Conservation (phyloP, 2,888 invertebrate species). For the Brachycybe producta region DNA sequence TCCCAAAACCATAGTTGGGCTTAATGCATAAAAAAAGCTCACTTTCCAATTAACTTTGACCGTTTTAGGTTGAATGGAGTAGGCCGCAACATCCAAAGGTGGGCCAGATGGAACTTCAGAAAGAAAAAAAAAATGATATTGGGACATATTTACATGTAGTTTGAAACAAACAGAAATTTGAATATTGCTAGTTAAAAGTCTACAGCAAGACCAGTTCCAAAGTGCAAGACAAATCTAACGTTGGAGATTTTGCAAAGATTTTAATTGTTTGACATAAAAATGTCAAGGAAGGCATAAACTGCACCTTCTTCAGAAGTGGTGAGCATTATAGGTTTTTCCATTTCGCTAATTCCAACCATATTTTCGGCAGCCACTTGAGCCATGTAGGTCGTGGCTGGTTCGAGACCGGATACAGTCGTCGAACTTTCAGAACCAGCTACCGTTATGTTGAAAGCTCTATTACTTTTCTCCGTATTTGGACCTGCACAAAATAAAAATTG, state of each 20-base stretch:
- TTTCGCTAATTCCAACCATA: slow-evolving; percentile 16
- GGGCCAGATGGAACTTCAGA: slow-evolving; percentile 12
- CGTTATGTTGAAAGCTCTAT: slow-evolving; percentile 11
- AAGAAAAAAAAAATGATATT: not conserved
- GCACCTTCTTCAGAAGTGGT: slow-evolving; percentile 19
- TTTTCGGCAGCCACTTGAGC: slow-evolving; percentile 17
- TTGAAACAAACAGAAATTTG: no score
- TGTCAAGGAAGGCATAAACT: no score
- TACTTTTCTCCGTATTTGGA: no score
- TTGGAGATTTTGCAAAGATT: not conserved
- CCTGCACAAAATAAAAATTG: no score
- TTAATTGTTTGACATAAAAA: no score
- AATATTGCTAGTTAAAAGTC: not conserved
- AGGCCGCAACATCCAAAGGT: slow-evolving; percentile 5
- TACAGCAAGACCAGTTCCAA: not conserved
- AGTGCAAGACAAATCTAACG: not conserved
- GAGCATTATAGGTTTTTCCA: slow-evolving; percentile 16
- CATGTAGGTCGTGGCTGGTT: slow-evolving; percentile 16
- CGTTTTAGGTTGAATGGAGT: slow-evolving; percentile 4
- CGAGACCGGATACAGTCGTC: slow-evolving; percentile 12
- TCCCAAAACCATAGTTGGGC: no score
- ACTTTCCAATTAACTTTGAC: slow-evolving; percentile 14
- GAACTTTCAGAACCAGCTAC: slow-evolving; percentile 12
- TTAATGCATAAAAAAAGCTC: not conserved
- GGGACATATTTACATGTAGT: no score